Evolutionary conservation across 2,797 vertebrate genomes (phyloP), one percentile per base, ranked within the genome.

Genomic region (Acridotheres tristis): DNA sequence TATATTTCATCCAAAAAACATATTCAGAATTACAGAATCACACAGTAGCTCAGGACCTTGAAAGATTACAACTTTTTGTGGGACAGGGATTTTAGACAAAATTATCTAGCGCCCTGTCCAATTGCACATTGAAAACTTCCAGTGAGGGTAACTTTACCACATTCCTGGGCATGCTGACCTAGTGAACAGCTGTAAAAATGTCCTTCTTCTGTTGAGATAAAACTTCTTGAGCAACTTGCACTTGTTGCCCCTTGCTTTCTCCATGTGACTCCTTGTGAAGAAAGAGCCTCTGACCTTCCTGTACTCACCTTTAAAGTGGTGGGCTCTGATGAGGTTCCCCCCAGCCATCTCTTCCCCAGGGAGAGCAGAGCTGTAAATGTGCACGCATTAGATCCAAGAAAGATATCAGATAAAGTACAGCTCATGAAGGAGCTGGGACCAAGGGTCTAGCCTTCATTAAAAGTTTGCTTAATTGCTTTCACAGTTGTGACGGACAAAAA

Each of bases 131-230:
- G 17, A 27, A 58, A 63, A 34, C 17, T 6, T 30, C 20, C 30
- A 51, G 7, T 45, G 45, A 23, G 13, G 25, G n/a, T 9, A 29
- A 22, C 7, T 38, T 68, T 34, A 22, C 17, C 42, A 34, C 25
- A 68, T 36, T 22, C 36, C 15, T 21, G 22, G 36, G 1, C 21
- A 38, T 15, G 5, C 30, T 55, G 17, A 53, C 86, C 17, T 29
- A 45, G 10, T 45, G 61, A 73, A 50, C 9, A 20, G 40, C 21
- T 32, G 34, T 14, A 57, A 80, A 61, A 54, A 40, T 4, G 0
- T 20, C 4, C 47, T 92, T 51, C 27, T 43, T 51, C 27, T 43
- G 10, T 42, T 0, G 0, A 58, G 20, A 38, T 38, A 42, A 67
- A 90, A 75, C 8, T 51, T 67, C 14, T 4, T 2, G 13, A 54